A percentile compares a stretch with the other conserved stretches of the same genome.
phyloP scores from a whole-genome alignment of 2,888 invertebrate genomes.

The Dryomyza anilis region DNA sequence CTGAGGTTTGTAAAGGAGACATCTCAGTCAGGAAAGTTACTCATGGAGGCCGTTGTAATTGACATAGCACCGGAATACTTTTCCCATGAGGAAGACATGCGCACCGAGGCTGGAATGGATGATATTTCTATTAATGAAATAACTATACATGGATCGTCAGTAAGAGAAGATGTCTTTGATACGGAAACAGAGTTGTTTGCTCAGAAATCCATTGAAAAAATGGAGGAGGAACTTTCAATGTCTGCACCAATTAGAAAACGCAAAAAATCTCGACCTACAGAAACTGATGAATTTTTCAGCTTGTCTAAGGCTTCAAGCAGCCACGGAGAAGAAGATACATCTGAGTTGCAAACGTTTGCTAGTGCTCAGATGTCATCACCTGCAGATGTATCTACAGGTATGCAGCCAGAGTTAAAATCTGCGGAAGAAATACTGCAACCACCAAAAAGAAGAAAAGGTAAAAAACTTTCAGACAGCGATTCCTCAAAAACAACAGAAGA shows the following conservation, averaged over 20 bases:
- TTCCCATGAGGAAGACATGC: conserved; percentile 76
- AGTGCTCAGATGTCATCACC: conserved; percentile 68
- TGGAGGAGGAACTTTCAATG: conserved; percentile 66
- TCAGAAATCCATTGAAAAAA: conserved; percentile 56
- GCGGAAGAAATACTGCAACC: conserved; percentile 43
- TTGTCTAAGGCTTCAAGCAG: conserved; percentile 66
- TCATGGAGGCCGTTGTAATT: conserved; percentile 91
- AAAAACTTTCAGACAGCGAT: conserved; percentile 59
- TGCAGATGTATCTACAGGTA: conserved; percentile 56
- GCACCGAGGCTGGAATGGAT: conserved; percentile 86
- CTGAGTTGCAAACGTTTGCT: conserved; percentile 70
- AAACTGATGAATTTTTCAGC: conserved; percentile 72
- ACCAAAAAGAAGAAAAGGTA: conserved; percentile 54
- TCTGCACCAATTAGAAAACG: conserved; percentile 64
- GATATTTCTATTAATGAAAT: conserved; percentile 84
- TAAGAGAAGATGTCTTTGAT: conserved; percentile 62
- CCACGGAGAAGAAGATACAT: conserved; percentile 65
- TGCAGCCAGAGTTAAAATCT: conserved; percentile 36
- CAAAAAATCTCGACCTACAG: conserved; percentile 71
- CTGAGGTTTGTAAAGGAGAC: conserved; percentile 88
- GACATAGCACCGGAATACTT: conserved; percentile 88
- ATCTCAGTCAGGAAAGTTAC: conserved; percentile 81
- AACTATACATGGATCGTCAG: conserved; percentile 66
- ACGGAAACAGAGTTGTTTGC: conserved; percentile 63
- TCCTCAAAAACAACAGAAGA: conserved; percentile 57